These are phyloP conservation scores for Enchytraeus crypticus DNA, from an alignment of 2,888 invertebrate species.

Conservation along the genomic window DNA sequence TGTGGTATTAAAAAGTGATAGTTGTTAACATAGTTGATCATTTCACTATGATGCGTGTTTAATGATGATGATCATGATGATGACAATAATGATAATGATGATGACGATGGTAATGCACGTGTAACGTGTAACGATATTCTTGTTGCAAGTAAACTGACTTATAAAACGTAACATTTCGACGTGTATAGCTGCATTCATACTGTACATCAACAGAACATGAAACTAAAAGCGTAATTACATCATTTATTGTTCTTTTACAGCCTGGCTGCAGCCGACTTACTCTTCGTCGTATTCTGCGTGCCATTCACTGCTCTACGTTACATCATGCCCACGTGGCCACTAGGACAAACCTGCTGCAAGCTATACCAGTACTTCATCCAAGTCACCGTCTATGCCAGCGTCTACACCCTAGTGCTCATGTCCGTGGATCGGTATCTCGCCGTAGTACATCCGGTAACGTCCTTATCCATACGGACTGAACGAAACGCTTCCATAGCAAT, in stretches of 20 bases:
- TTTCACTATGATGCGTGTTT: too few species aligned
- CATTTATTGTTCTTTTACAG: not conserved
- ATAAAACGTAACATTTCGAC: too few species aligned
- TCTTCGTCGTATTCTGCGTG: conserved; percentile 42
- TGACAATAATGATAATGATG: too few species aligned
- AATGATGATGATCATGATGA: too few species aligned
- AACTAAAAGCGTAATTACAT: too few species aligned
- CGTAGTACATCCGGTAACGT: conserved; percentile 82
- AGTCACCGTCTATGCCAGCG: conserved; percentile 83
- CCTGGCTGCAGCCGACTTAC: not conserved
- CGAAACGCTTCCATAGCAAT: conserved; percentile 13
- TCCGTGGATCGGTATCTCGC: conserved; percentile 81
- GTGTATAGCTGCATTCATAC: too few species aligned
- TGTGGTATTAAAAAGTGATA: too few species aligned
- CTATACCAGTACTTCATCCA: conserved; percentile 82
- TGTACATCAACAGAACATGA: too few species aligned
- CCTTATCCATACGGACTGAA: conserved; percentile 54
- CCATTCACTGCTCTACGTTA: conserved; percentile 87
- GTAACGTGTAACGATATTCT: too few species aligned
- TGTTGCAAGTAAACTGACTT: too few species aligned
- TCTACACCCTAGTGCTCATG: conserved; percentile 87
- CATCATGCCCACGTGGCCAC: conserved; percentile 77
- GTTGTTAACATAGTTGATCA: too few species aligned
- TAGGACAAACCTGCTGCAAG: conserved; percentile 81
- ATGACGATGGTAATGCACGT: too few species aligned